Evolutionary conservation across 2,113 vertebrate species (phyloP), one percentile per base, ranked within the genome.

Genomic region (Eublepharis macularius): DNA sequence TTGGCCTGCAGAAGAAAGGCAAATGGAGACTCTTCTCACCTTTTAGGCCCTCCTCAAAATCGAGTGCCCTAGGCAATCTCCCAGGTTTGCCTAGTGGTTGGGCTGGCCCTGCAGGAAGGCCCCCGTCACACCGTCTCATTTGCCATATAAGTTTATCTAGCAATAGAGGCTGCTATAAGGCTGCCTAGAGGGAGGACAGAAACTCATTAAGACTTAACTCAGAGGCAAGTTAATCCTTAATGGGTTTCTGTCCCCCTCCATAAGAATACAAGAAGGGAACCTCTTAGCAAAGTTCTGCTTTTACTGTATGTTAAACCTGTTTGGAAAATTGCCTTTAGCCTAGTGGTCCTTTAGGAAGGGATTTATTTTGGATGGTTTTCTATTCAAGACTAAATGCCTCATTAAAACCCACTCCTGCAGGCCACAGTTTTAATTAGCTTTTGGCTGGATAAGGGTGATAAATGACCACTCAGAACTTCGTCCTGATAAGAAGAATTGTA

Each of bases 391-490:
- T 90, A 78, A 90, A 85, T 29, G 89, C 21, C 17, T 92, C 79
- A 74, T 89, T 92, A 89, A 91, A 86, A 34, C 12, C 29, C 76
- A 16, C 36, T 45, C 68, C 70, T 86, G 14, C 19, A 91, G 41
- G 41, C 68, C 68, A 89, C 45, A 74, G 49, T 87, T 94, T 93
- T 90, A 87, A 93, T 94, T 82, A 92, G 81, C 34, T 86, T 17
- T 80, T 75, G 36, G 75, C 24, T 26, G 3, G 77, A 79, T 85
- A 60, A 60, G 19, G 78, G 74, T 81, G 65, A 87, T 88, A 89
- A 89, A 14, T 11, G 6, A 72, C 34, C 39, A 21, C 66, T 76
- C 76, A 24, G 72, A 90, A 85, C 45, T 17, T 32, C 76, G 57
- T 74, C 82, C 63, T 21, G 73, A 86, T 1, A 9, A 80, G 36